These are phyloP conservation scores for Onychomys arenicola DNA, from an alignment of 2,797 vertebrate genomes.

Conservation along the genomic window DNA sequence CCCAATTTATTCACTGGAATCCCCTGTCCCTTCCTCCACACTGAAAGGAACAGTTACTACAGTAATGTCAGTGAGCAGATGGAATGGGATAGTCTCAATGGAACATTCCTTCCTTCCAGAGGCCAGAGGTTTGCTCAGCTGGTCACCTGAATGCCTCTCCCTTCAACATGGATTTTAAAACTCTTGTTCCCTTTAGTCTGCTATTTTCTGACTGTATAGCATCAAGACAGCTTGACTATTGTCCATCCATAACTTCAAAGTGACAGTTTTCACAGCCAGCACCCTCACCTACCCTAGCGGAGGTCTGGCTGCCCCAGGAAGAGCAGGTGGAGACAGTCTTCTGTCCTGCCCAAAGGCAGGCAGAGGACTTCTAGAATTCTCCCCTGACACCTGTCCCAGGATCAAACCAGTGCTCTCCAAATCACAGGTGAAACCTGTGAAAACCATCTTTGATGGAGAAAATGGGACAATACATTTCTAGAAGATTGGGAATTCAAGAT, in stretches of 20 bases:
- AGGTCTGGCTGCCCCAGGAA: neutral
- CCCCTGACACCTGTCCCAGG: neutral
- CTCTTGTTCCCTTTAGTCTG: neutral
- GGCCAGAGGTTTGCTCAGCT: neutral
- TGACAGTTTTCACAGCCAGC: neutral
- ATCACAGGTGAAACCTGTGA: neutral
- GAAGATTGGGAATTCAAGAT: neutral
- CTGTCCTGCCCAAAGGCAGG: slow-evolving; percentile 2
- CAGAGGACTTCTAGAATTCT: slow-evolving; percentile 13
- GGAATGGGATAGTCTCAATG: neutral
- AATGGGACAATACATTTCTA: neutral
- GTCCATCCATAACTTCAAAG: neutral
- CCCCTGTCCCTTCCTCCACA: neutral
- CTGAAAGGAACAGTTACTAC: neutral
- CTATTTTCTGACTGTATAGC: neutral
- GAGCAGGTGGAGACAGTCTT: slow-evolving; percentile 26
- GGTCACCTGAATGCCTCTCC: neutral
- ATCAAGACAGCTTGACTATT: neutral
- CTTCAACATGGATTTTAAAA: neutral
- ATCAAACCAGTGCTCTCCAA: neutral
- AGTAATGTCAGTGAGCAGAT: neutral
- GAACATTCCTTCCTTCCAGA: neutral
- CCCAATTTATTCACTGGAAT: neutral
- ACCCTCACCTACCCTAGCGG: neutral
- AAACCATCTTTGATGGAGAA: slow-evolving; percentile 10